Conservation (phyloP, 2,797 vertebrate species). For the Argya squamiceps region DNA sequence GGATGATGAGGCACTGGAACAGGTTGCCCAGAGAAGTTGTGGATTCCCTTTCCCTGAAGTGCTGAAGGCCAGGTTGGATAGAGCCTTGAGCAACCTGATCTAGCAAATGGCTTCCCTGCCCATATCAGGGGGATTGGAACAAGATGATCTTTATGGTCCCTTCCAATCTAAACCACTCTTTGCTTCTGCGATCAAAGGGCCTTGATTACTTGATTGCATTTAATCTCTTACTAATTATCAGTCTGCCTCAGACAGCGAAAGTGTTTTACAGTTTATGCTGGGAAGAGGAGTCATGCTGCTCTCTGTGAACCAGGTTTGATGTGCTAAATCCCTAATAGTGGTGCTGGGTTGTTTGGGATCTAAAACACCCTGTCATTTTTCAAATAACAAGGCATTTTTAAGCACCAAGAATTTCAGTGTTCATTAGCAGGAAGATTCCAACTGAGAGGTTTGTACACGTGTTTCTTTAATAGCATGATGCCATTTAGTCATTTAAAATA, state of each 20-base stretch:
- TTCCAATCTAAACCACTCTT: not conserved
- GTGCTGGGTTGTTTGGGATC: not conserved
- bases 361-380: not conserved
- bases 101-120: not conserved
- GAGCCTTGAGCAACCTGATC: not conserved
- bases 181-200: not conserved
- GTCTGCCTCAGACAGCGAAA: not conserved
- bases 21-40: not conserved
- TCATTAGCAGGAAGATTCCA: not conserved
- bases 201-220: not conserved
- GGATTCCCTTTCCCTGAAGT: not conserved
- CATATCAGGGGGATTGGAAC: not conserved
- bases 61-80: not conserved
- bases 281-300: not conserved
- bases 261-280: not conserved
- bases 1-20: not conserved
- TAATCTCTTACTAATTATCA: slow-evolving; percentile 18
- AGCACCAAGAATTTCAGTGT: not conserved
- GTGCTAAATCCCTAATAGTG: not conserved
- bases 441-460: not conserved
- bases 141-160: not conserved
- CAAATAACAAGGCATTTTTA: not conserved
- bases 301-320: not conserved
- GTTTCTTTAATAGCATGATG: not conserved
- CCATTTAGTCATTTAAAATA: not conserved